These are phyloP conservation scores for Callionymus lyra DNA, from an alignment of 2,113 vertebrate species.

Conservation along the genomic window DNA sequence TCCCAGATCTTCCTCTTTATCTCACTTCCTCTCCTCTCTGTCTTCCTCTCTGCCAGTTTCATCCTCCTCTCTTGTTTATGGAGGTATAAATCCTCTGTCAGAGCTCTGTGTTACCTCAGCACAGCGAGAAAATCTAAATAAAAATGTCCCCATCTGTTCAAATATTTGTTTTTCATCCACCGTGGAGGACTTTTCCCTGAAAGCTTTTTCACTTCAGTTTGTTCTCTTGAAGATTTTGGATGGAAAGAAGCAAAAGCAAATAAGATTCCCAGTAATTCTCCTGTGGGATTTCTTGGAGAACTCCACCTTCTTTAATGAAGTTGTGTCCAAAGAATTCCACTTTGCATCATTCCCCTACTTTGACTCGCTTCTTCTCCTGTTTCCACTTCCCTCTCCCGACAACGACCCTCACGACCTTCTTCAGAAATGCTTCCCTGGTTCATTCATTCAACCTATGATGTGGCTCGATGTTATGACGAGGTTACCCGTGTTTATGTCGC, in stretches of 20 bases:
- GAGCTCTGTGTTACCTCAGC: conserved; percentile 6
- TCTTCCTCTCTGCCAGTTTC: background rate
- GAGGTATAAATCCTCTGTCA: conserved; percentile 4
- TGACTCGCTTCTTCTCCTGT: background rate
- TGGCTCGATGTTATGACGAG: no score
- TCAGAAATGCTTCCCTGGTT: no score
- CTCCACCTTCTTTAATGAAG: conserved; percentile 41
- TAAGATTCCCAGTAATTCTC: conserved; percentile 52
- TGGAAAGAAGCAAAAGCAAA: conserved; percentile 45
- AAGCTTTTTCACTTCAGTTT: conserved; percentile 22
- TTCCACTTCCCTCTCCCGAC: background rate
- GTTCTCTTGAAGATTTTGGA: conserved; percentile 38
- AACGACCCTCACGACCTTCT: background rate
- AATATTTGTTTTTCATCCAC: conserved; percentile 61
- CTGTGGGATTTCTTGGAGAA: conserved; percentile 27
- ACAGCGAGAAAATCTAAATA: conserved; percentile 15
- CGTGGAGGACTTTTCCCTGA: conserved; percentile 30
- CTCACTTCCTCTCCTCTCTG: conserved; percentile 34
- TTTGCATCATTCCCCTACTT: background rate
- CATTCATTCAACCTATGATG: no score
- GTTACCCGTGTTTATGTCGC: no score
- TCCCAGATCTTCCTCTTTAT: conserved; percentile 40
- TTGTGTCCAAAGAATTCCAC: conserved; percentile 21
- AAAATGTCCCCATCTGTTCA: conserved; percentile 56
- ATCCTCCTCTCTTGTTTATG: conserved; percentile 18